Base-by-base conservation (phyloP, 2,888 invertebrate genomes). In the Serripes groenlandicus region DNA sequence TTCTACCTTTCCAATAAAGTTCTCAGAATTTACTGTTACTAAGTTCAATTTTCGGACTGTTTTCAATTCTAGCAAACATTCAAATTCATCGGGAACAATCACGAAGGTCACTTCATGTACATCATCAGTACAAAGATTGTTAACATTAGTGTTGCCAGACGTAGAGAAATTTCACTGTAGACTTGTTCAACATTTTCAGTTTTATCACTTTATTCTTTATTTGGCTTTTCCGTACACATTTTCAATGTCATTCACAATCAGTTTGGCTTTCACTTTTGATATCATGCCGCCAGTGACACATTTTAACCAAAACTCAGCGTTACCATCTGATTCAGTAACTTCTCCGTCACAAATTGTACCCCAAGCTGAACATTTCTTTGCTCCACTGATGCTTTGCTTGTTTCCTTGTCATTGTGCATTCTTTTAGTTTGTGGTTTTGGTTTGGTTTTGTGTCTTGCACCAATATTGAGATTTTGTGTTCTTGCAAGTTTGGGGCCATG, bases 1-100 rank as follows among this genome's bases (percentile, higher is more conserved):
- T 69, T 32, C 35, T n/a, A 68, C 49, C 30, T 60, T 66, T 11
- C 56, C 74, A 11, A 68, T 58, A 37, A 60, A 58, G 34, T 52
- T 49, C 28, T 78, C 58, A 21, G 70, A 58, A 34, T 58, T 70
- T 26, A 60, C 32, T 37, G 52, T 64, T n/a, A 77, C 34, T n/a
- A 77, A 32, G 52, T 49, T 49, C 35, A 66, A 26, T 30, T 72
- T 34, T 49, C 56, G 72, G 28, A 78, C 58, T 30, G 78, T 68
- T 52, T 74, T 72, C 21, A 68, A 56, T 28, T 73, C 68, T 42
- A 75, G 49, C 28, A 75, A 42, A 52, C 70, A 60, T 32, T 69
- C 28, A 49, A 60, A 49, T 28, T 52, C 70, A 42, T 68, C 37
- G 11, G 69, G 69, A 15, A 79, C 69, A 69, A 79, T 68, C 1